Conservation (phyloP, 2,113 vertebrate genomes). For the Oxyura jamaicensis region DNA sequence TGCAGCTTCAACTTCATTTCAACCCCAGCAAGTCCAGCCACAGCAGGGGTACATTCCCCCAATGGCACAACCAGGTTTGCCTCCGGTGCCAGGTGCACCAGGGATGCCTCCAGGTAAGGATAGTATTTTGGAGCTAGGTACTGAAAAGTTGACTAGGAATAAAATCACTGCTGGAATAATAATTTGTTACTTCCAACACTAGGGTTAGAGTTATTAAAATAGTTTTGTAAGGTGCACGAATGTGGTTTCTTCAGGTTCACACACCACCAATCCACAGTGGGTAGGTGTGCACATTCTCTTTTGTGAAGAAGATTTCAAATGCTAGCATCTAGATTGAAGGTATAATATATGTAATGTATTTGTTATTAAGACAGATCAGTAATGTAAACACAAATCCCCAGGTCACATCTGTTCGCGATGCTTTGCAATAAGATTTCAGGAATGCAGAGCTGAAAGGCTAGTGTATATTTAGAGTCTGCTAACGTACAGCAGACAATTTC, state of each 20-base stretch:
- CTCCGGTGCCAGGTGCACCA: conserved; percentile 85
- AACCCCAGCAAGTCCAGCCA: conserved; percentile 86
- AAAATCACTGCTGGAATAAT: background rate
- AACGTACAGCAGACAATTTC: background rate
- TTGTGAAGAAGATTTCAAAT: background rate
- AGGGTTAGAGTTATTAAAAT: background rate
- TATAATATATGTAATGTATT: background rate
- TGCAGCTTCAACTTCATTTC: conserved; percentile 91
- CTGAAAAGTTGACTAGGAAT: background rate
- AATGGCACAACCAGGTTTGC: conserved; percentile 92
- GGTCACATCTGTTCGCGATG: rapidly evolving
- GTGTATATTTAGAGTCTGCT: background rate
- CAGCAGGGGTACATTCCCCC: conserved; percentile 87
- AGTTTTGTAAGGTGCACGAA: background rate
- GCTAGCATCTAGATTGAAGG: background rate
- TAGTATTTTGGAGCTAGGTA: background rate
- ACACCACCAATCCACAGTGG: background rate
- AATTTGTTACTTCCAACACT: background rate
- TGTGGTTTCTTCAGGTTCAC: background rate
- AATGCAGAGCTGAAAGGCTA: background rate
- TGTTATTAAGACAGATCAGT: background rate
- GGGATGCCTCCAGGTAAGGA: conserved; percentile 88
- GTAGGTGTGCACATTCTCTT: rapidly evolving
- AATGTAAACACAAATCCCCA: background rate
- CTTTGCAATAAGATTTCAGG: background rate